A percentile compares a stretch with the other conserved stretches of the same genome.
phyloP scores from a whole-genome alignment of 2,113 vertebrate species.

The Mus spicilegus region DNA sequence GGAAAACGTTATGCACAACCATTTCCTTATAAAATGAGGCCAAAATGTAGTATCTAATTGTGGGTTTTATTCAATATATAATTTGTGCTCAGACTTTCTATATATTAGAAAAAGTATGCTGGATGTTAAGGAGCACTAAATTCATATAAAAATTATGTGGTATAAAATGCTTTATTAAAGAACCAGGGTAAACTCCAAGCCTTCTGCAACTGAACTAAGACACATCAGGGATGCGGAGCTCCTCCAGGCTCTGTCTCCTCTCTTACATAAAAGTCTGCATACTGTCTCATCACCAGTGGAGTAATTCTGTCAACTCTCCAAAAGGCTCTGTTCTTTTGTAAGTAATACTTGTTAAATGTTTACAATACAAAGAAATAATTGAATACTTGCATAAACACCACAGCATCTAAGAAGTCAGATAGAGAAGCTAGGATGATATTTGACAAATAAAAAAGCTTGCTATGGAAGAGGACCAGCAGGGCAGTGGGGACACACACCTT shows the following conservation, averaged over 20 bases:
- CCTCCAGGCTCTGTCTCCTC: background rate
- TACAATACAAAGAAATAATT: background rate
- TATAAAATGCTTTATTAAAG: background rate
- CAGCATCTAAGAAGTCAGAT: background rate
- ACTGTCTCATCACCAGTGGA: background rate
- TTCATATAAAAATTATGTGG: background rate
- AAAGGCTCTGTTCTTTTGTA: background rate
- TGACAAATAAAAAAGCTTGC: background rate
- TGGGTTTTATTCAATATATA: conserved; percentile 3
- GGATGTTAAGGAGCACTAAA: background rate
- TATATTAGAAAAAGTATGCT: background rate
- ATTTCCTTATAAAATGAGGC: background rate
- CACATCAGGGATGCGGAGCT: background rate
- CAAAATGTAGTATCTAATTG: background rate
- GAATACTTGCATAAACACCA: background rate
- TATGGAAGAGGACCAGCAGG: background rate
- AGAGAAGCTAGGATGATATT: background rate
- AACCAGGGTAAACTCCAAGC: background rate
- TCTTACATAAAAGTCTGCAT: background rate
- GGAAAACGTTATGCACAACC: conserved; percentile 3
- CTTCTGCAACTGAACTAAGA: background rate
- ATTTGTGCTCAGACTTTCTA: conserved; percentile 17
- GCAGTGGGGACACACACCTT: background rate
- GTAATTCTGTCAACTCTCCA: background rate
- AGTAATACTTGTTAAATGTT: background rate